These are phyloP conservation scores for Pollicipes pollicipes DNA, from an alignment of 1,140 invertebrate species.

Conservation along the genomic window DNA sequence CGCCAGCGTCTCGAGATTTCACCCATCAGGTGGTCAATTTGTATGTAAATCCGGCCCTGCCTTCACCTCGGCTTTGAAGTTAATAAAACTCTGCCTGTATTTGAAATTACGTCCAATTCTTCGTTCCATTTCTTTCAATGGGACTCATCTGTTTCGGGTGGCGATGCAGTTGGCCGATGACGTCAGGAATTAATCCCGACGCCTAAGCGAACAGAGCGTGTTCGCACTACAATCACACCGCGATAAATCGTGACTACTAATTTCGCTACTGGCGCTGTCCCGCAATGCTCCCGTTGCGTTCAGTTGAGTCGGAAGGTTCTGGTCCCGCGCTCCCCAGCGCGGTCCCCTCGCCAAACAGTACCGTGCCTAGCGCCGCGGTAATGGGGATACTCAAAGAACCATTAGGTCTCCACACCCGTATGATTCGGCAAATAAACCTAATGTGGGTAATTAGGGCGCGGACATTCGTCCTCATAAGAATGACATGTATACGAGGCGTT, in stretches of 20 bases:
- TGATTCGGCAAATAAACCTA: not conserved
- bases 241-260: no score
- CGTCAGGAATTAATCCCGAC: not conserved
- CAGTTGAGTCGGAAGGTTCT: no score
- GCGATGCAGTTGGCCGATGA: no score
- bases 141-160: not conserved
- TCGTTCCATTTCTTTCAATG: conserved; percentile 2
- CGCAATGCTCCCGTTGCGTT: no score
- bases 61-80: not conserved
- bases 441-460: not conserved
- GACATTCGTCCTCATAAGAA: not conserved
- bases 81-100: not conserved
- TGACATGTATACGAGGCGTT: not conserved
- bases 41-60: not conserved
- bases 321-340: no score
- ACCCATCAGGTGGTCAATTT: not conserved
- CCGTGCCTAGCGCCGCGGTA: not conserved
- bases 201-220: no score
- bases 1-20: not conserved
- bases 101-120: not conserved
- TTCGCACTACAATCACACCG: no score
- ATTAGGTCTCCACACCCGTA: not conserved
- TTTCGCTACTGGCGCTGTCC: no score
- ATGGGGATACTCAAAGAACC: not conserved
- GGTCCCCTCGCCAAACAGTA: no score